Conservation (phyloP, 2,797 vertebrate species). For the Lophura swinhoii region DNA sequence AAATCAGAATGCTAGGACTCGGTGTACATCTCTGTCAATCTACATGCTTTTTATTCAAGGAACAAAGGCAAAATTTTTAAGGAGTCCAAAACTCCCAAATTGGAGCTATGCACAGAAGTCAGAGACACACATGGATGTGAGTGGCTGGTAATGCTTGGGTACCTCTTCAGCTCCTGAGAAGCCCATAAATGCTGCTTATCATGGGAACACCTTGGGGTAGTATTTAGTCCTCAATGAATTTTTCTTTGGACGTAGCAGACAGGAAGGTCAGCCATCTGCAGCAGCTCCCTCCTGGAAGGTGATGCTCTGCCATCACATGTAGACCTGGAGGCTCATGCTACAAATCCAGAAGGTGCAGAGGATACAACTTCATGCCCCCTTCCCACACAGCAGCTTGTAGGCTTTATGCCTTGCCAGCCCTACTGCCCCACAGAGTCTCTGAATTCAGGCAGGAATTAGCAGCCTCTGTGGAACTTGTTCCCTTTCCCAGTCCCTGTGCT, state of each 20-base stretch:
- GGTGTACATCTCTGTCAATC: constrained; percentile 25
- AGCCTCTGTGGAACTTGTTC: not conserved
- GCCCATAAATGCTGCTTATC: not conserved
- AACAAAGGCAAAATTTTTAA: not conserved
- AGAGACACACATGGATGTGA: not conserved
- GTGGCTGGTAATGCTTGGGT: not conserved
- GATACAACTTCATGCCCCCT: not conserved
- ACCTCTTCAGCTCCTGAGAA: not conserved
- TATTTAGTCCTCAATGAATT: not conserved
- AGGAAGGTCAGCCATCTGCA: not conserved
- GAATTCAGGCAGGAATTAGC: not conserved
- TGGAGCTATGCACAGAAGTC: not conserved
- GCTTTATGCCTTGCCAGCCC: not conserved
- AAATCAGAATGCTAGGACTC: constrained; percentile 50
- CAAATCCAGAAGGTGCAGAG: not conserved
- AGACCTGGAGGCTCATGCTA: not conserved
- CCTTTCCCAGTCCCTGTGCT: not conserved
- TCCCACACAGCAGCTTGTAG: not conserved
- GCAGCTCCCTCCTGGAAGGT: not conserved
- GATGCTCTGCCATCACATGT: not conserved
- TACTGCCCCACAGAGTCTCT: not conserved
- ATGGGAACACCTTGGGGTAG: not conserved
- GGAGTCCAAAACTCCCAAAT: not conserved
- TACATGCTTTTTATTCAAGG: not conserved
- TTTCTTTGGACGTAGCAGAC: not conserved